Base-by-base conservation (phyloP, 2,888 invertebrate genomes). In the Apocheima hispidaria region DNA sequence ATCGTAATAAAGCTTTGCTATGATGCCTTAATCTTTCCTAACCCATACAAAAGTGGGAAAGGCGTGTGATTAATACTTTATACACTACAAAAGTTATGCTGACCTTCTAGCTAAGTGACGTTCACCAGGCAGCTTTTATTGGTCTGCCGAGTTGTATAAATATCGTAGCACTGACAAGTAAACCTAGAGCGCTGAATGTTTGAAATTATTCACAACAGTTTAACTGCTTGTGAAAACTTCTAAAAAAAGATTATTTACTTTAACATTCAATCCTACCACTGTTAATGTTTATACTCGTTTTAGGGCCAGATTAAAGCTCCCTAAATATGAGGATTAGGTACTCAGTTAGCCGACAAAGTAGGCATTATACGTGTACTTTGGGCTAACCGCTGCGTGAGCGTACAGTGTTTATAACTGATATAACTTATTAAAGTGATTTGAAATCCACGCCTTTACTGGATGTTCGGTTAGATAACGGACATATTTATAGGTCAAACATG, bases 171-270 rank as follows among this genome's bases (percentile, higher is more conserved):
- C 35, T 23, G 14, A 21, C 14, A 35, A 30, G 20, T n/a, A 28
- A 30, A 46, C 30, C 18, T n/a, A 33, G 12, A 20, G 30, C 46
- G 30, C 30, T 46, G 35, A 49, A 35, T 23, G 35, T 35, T 49
- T 5, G 23, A 35, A 36, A 35, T 35, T 7, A 14, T 35, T 49
- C 35, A 48, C 30, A 36, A 23, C 9, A 49, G 21, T 21, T 69
- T 70, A 66, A 65, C 46, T 52, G 40, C 66, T 60, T 70, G 69
- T 64, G 63, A 67, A 68, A 49, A 49, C 21, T 71, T 58, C 58
- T 57, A 63, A 66, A 68, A 36, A 49, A 49, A 49, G 35, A 36
- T 49, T 36, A 10, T 35, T 35, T 35, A 49, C 20, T 35, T 35
- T 35, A 4, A 35, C 14, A 35, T n/a, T 21, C 12, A 9, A n/a